Conservation (phyloP, 2,888 invertebrate species). For the Teleogryllus oceanicus region DNA sequence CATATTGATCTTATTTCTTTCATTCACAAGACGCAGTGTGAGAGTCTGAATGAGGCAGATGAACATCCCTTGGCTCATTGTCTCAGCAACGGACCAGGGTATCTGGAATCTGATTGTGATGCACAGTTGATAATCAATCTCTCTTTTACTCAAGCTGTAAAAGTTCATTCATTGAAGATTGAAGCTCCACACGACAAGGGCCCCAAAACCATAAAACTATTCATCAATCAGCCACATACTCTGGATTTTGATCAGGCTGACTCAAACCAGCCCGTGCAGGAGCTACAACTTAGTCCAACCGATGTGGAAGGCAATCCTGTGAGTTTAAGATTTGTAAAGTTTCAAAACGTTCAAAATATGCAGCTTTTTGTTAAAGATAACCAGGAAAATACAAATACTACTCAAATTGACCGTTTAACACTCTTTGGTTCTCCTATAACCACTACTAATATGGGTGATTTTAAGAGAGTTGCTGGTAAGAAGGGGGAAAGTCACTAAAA, state of each 20-base stretch:
- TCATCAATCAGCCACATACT: conserved; percentile 94
- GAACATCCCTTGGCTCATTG: conserved; percentile 79
- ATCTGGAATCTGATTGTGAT: conserved; percentile 87
- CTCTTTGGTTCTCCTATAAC: conserved; percentile 87
- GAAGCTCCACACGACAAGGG: conserved; percentile 84
- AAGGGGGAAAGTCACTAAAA: conserved; percentile 86
- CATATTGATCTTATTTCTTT: conserved; percentile 88
- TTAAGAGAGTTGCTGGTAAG: conserved; percentile 89
- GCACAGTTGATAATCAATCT: conserved; percentile 86
- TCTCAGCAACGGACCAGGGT: conserved; percentile 63
- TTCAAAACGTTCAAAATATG: conserved; percentile 95
- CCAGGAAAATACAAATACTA: conserved; percentile 77
- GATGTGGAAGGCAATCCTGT: conserved; percentile 83
- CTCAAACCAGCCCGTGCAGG: conserved; percentile 80
- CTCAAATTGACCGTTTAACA: conserved; percentile 83
- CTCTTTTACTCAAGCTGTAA: conserved; percentile 84
- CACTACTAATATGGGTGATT: conserved; percentile 95
- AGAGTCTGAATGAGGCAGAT: conserved; percentile 94
- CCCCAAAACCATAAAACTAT: conserved; percentile 89
- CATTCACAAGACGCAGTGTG: conserved; percentile 84
- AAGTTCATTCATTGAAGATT: conserved; percentile 90
- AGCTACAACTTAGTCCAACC: conserved; percentile 70
- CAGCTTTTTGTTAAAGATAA: conserved; percentile 90
- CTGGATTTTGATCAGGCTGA: conserved; percentile 95
- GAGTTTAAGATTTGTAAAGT: conserved; percentile 91